Percentiles rank a stretch among this genome's conserved stretches.
Conservation (phyloP, 2,888 invertebrate genomes). For the Synergus japonicus region DNA sequence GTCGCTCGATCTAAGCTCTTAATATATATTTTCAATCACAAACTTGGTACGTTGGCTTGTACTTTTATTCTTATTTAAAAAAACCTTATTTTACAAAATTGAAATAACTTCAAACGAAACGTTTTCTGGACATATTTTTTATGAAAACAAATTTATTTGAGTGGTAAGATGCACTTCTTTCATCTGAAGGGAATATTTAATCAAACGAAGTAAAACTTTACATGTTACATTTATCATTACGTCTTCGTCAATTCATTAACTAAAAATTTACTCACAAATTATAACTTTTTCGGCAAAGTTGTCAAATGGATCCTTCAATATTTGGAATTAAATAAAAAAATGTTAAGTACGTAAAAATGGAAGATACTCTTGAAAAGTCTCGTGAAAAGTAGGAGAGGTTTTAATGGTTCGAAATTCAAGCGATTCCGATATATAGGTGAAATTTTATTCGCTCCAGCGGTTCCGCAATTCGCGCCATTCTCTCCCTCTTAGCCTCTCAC, state of each 20-base stretch:
- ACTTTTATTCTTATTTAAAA: background rate
- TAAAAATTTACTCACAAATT: no score
- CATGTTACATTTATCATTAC: no score
- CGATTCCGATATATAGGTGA: conserved; percentile 60
- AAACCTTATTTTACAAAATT: background rate
- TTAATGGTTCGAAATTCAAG: conserved; percentile 61
- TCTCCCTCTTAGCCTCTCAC: conserved; percentile 48
- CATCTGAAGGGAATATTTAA: no score
- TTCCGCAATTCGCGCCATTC: conserved; percentile 63
- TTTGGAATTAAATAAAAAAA: background rate
- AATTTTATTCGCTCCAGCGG: conserved; percentile 62
- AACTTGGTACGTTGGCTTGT: background rate
- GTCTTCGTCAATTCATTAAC: no score
- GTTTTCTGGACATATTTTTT: background rate
- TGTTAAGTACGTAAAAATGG: conserved; percentile 57
- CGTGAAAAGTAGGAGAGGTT: conserved; percentile 54
- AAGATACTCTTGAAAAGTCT: conserved; percentile 60
- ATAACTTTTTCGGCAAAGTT: no score
- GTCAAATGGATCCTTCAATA: no score
- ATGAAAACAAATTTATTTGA: no score
- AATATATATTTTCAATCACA: background rate
- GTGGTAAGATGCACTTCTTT: no score
- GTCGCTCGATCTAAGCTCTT: background rate
- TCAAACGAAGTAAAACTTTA: no score
- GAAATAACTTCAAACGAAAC: background rate